These are phyloP conservation scores for Chrosomus eos DNA, from an alignment of 2,797 vertebrate species.

Conservation along the genomic window DNA sequence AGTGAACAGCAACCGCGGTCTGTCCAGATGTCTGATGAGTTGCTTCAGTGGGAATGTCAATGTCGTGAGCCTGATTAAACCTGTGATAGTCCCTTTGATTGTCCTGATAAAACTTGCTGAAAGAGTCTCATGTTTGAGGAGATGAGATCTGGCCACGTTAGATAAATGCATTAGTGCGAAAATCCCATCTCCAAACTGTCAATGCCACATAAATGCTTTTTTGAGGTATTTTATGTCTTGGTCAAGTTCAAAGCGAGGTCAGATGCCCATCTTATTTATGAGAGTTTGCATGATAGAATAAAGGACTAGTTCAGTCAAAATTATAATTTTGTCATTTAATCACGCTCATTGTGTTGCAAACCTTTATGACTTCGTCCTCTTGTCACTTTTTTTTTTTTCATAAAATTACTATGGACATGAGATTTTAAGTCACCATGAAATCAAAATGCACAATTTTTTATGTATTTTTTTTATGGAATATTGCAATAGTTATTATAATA, in stretches of 20 bases:
- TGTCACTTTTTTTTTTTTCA: background rate
- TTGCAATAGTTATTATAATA: background rate
- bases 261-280: background rate
- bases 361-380: background rate
- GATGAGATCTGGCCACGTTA: slow-evolving; percentile 15
- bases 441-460: background rate
- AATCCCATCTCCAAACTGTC: slow-evolving; percentile 7
- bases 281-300: background rate
- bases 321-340: background rate
- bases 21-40: slow-evolving; percentile 33
- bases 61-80: slow-evolving; percentile 42
- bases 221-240: background rate
- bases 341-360: no score
- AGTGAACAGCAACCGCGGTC: slow-evolving; percentile 8
- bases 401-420: no score
- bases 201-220: background rate
- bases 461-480: no score
- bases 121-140: background rate
- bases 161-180: background rate
- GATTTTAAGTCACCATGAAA: background rate
- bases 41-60: slow-evolving; percentile 8
- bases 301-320: background rate
- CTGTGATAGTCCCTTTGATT: slow-evolving; percentile 32
- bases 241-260: slow-evolving; percentile 12
- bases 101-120: slow-evolving; percentile 21